Percentiles rank a stretch among this genome's conserved stretches.
phyloP scores from a whole-genome alignment of 2,113 vertebrate genomes.

The Sarotherodon lohbergeri region DNA sequence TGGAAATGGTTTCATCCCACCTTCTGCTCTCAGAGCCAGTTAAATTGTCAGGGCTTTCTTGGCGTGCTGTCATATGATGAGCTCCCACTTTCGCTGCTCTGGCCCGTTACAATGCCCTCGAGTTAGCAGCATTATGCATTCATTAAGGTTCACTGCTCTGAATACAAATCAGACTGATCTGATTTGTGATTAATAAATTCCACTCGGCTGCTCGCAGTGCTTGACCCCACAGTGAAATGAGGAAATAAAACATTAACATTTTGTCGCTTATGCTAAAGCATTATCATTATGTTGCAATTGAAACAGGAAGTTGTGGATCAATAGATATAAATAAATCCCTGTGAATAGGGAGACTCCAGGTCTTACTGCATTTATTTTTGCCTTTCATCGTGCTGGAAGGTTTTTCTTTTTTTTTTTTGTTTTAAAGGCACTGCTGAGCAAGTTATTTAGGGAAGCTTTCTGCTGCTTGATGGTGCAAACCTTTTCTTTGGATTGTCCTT shows the following conservation, averaged over 20 bases:
- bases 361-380: neutral
- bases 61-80: neutral
- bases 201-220: neutral
- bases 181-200: neutral
- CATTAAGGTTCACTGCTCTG: neutral
- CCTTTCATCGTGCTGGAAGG: accelerated
- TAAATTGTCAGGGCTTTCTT: neutral
- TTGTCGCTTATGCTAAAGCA: neutral
- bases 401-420: neutral
- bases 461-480: neutral
- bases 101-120: neutral
- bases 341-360: neutral
- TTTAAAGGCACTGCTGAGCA: neutral
- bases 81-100: neutral
- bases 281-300: neutral
- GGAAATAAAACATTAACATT: neutral
- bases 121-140: neutral
- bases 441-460: neutral
- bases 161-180: neutral
- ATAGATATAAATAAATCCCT: neutral
- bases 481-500: neutral
- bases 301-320: neutral
- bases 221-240: neutral
- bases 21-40: constrained; percentile 1
- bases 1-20: constrained; percentile 3